Conservation (phyloP, 2,888 invertebrate species). For the Seladonia tumulorum region DNA sequence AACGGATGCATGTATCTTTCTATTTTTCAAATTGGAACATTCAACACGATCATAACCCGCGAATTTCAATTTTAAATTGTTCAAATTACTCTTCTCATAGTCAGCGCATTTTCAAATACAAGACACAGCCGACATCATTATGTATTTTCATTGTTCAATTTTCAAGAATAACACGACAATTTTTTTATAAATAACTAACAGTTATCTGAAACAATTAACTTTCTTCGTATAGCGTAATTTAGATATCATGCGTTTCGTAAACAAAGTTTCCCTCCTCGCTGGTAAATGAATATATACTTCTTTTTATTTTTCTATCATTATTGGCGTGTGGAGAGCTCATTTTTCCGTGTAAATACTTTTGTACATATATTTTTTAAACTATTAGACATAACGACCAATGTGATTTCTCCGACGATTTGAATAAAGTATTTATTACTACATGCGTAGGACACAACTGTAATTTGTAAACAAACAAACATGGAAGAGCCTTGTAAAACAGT, state of each 20-base stretch:
- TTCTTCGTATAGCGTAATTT: conserved; percentile 10
- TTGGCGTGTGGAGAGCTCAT: conserved; percentile 48
- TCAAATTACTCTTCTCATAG: conserved; percentile 11
- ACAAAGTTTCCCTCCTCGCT: conserved; percentile 13
- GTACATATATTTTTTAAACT: conserved; percentile 75
- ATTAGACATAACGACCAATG: conserved; percentile 69
- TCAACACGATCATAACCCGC: not conserved
- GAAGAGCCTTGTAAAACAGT: conserved; percentile 25
- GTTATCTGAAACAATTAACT: not conserved
- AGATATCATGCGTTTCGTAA: conserved; percentile 16
- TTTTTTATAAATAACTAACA: conserved; percentile 9
- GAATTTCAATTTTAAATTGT: not conserved
- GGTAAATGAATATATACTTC: conserved; percentile 30
- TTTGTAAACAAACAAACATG: conserved; percentile 28
- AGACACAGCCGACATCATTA: not conserved
- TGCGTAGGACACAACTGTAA: conserved; percentile 24
- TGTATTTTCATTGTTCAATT: conserved; percentile 16
- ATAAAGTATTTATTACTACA: conserved; percentile 75
- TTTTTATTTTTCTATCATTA: conserved; percentile 74
- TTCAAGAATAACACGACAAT: not conserved
- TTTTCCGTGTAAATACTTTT: conserved; percentile 79
- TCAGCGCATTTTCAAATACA: conserved; percentile 10
- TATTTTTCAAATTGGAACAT: not conserved
- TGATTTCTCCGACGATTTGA: conserved; percentile 68
- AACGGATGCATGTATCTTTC: not conserved